phyloP scores from a whole-genome alignment of 2,888 invertebrate species.

The Spodoptera exigua region DNA sequence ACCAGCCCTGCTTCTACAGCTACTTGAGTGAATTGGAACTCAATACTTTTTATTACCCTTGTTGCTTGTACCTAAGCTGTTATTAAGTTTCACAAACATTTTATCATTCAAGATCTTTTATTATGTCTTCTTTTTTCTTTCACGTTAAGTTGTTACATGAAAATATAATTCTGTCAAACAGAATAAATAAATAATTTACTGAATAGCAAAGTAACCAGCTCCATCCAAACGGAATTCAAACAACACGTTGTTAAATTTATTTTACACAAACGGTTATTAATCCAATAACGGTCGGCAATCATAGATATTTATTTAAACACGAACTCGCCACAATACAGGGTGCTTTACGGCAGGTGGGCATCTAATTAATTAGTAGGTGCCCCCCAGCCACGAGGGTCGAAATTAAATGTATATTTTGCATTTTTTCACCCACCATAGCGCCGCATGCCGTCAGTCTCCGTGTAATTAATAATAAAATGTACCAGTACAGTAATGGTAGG shows the following conservation, averaged over 20 bases:
- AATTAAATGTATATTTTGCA: slow-evolving; percentile 86
- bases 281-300: slow-evolving; percentile 48
- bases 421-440: slow-evolving; percentile 74
- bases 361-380: slow-evolving; percentile 84
- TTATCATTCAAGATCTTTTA: slow-evolving; percentile 12
- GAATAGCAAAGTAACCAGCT: slow-evolving; percentile 5
- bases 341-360: slow-evolving; percentile 81
- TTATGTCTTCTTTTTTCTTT: background rate
- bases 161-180: slow-evolving; percentile 1
- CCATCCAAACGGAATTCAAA: slow-evolving; percentile 23
- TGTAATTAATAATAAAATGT: slow-evolving; percentile 78
- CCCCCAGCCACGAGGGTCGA: slow-evolving; percentile 73
- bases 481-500: slow-evolving; percentile 58
- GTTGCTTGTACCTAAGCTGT: slow-evolving; percentile 31
- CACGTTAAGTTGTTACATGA: slow-evolving; percentile 2
- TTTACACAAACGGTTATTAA: slow-evolving; percentile 42
- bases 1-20: slow-evolving; percentile 1
- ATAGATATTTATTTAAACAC: slow-evolving; percentile 68
- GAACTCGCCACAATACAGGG: slow-evolving; percentile 69
- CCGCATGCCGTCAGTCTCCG: slow-evolving; percentile 74
- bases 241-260: slow-evolving; percentile 34
- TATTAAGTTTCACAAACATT: slow-evolving; percentile 27
- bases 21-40: slow-evolving; percentile 50
- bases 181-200: slow-evolving; percentile 14
- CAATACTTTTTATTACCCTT: slow-evolving; percentile 45